A percentile compares a stretch with the other conserved stretches of the same genome.
These are phyloP conservation scores for Heliopora coerulea DNA, from an alignment of 92 coral and sea anemone species.

Conservation along the genomic window DNA sequence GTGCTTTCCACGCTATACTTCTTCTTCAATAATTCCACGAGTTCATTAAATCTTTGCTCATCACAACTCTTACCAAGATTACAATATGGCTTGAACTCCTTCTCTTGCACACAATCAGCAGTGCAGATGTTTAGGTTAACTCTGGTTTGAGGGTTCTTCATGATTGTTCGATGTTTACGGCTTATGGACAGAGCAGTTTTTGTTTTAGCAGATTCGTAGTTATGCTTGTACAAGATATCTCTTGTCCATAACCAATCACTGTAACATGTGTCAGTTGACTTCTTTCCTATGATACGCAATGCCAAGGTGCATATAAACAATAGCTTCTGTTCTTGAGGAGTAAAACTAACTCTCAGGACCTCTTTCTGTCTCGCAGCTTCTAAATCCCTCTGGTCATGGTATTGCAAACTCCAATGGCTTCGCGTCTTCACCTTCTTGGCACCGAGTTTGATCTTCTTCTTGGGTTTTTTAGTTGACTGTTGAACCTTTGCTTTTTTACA, in stretches of 20 bases:
- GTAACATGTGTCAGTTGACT: slow-evolving; percentile 33
- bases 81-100: slow-evolving; percentile 48
- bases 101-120: slow-evolving; percentile 63
- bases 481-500: neutral
- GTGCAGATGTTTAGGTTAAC: slow-evolving; percentile 64
- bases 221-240: slow-evolving; percentile 31
- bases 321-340: slow-evolving; percentile 34
- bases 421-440: neutral
- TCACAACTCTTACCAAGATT: slow-evolving; percentile 60
- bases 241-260: slow-evolving; percentile 36
- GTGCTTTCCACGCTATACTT: slow-evolving; percentile 61
- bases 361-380: slow-evolving; percentile 16
- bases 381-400: slow-evolving; percentile 31
- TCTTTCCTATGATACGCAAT: slow-evolving; percentile 36
- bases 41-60: slow-evolving; percentile 60
- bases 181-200: slow-evolving; percentile 75
- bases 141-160: slow-evolving; percentile 66
- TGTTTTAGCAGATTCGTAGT: slow-evolving; percentile 58
- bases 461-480: neutral
- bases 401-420: slow-evolving; percentile 4
- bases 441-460: neutral
- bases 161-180: slow-evolving; percentile 57
- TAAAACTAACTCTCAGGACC: slow-evolving; percentile 1
- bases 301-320: slow-evolving; percentile 34
- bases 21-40: slow-evolving; percentile 66